phyloP scores from a whole-genome alignment of 2,113 vertebrate species.

The Limnothrissa miodon region DNA sequence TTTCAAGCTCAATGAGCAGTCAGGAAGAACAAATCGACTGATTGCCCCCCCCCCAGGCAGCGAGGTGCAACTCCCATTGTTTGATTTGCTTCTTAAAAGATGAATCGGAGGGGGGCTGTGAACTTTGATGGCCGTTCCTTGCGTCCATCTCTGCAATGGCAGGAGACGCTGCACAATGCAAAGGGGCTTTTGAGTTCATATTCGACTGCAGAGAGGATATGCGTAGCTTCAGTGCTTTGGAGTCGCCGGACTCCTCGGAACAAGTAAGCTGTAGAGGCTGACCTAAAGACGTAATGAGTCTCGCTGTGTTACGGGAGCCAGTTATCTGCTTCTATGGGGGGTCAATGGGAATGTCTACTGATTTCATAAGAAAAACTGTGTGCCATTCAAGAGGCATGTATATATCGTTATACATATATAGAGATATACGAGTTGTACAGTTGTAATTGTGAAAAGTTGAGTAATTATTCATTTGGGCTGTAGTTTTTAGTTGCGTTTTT shows the following conservation, averaged over 20 bases:
- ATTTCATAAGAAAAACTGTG: constrained; percentile 37
- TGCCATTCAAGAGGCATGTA: constrained; percentile 43
- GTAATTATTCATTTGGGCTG: constrained; percentile 35
- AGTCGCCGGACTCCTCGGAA: background rate
- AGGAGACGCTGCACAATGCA: background rate
- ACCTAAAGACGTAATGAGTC: background rate
- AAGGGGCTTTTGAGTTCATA: background rate
- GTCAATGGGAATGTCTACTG: constrained; percentile 38
- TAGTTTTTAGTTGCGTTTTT: constrained; percentile 40
- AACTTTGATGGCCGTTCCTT: background rate
- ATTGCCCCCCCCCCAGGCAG: background rate
- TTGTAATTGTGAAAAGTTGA: constrained; percentile 43
- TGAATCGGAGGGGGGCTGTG: background rate
- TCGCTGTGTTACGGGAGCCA: background rate
- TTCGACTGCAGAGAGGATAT: background rate
- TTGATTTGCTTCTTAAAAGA: background rate
- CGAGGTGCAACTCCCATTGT: background rate
- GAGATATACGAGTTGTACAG: constrained; percentile 33
- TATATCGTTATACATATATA: constrained; percentile 31
- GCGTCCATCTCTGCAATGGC: background rate
- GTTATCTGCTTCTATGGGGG: constrained; percentile 10
- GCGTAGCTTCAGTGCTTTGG: background rate
- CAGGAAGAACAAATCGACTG: background rate
- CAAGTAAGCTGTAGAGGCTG: constrained; percentile 13
- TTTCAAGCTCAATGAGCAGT: background rate